Evolutionary conservation across 2,888 invertebrate species (phyloP), one percentile per base, ranked within the genome.

Genomic region (Pterobdella sp.): DNA sequence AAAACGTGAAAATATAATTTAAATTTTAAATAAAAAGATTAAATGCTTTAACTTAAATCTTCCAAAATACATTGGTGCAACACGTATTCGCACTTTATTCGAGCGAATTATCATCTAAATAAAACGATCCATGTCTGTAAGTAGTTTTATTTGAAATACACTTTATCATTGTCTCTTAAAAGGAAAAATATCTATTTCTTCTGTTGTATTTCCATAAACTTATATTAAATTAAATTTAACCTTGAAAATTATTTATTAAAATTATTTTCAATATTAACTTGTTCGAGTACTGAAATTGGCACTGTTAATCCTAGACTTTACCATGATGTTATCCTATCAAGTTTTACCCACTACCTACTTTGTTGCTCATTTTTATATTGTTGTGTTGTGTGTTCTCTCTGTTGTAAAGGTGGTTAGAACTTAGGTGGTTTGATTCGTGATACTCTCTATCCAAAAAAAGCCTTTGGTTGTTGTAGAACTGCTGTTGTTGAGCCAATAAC

Each of bases 301-400:
- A n/a, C 32, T 72, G 18, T 37, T 65, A 34, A 65, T 31, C 65
- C n/a, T 42, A 7, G 7, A 14, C 42, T 42, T 42, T 42, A 42
- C 42, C 42, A 42, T 18, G 26, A 7, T 26, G 7, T 56, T 26
- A 56, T 56, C 60, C 4, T n/a, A n/a, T n/a, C n/a, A n/a, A n/a
- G n/a, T n/a, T n/a, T n/a, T n/a, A n/a, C n/a, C n/a, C n/a, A n/a
- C n/a, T n/a, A n/a, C n/a, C n/a, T 4, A 56, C 60, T 56, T 56
- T 56, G 60, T 56, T 56, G n/a, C 60, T 56, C 26, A 56, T 3
- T 56, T 56, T 56, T 4, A 56, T 56, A 42, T 42, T 56, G 60
- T 56, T 7, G 7, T 56, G 60, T 56, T 56, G 60, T 22, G 60
- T 56, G 60, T 4, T 56, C 26, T 3, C 60, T 56, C n/a, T 4